These are phyloP conservation scores for Chaetoderma sp. DNA, from an alignment of 2,888 invertebrate genomes.

Conservation along the genomic window DNA sequence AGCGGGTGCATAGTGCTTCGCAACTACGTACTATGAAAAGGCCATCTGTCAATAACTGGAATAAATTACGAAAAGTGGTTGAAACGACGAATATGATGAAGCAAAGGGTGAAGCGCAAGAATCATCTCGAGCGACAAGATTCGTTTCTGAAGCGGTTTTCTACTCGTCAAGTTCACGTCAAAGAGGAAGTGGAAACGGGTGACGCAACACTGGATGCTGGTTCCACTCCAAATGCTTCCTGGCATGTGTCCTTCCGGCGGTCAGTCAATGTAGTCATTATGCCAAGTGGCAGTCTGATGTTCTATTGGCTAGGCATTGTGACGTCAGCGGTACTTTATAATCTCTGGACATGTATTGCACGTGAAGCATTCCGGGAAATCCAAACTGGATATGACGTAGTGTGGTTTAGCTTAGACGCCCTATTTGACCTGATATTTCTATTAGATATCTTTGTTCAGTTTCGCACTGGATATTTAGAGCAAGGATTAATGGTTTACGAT, in stretches of 20 bases:
- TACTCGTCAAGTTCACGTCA: constrained; percentile 78
- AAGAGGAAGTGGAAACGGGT: constrained; percentile 28
- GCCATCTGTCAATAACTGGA: constrained; percentile 79
- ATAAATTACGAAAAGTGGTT: constrained; percentile 89
- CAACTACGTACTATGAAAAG: no score
- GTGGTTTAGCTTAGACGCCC: constrained; percentile 75
- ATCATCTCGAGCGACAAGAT: constrained; percentile 59
- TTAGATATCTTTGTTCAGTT: constrained; percentile 91
- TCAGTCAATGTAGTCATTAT: constrained; percentile 75
- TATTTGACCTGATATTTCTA: constrained; percentile 89
- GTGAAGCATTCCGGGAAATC: constrained; percentile 93
- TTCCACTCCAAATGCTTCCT: background rate
- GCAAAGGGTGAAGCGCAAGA: constrained; percentile 43
- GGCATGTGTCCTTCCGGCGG: no score
- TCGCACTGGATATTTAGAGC: constrained; percentile 91
- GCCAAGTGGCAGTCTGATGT: constrained; percentile 95
- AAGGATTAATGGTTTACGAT: constrained; percentile 92
- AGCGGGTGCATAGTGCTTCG: no score
- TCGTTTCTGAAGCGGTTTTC: constrained; percentile 91
- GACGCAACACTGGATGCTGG: constrained; percentile 24
- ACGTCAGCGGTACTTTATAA: constrained; percentile 93
- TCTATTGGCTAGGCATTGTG: constrained; percentile 92
- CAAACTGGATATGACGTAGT: constrained; percentile 70
- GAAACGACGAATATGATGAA: constrained; percentile 54
- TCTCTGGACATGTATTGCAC: constrained; percentile 93